A percentile compares a stretch with the other conserved stretches of the same genome.
phyloP scores from a whole-genome alignment of 2,888 invertebrate species.

The Apotomis capreana region DNA sequence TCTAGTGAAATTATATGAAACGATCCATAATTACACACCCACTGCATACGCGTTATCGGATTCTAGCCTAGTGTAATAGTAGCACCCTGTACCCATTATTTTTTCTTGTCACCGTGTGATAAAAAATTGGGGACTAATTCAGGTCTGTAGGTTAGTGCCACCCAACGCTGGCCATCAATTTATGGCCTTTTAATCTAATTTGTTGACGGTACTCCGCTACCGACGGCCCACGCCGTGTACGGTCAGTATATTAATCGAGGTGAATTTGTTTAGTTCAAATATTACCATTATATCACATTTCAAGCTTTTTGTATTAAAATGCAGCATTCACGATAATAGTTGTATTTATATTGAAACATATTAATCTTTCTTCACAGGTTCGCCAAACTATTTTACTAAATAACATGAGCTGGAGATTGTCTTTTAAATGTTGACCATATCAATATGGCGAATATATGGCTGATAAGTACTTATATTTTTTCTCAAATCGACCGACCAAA shows the following conservation, averaged over 20 bases:
- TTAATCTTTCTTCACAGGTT: too few species aligned
- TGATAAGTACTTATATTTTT: too few species aligned
- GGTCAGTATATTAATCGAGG: conserved; percentile 17
- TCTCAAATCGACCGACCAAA: too few species aligned
- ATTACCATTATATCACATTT: too few species aligned
- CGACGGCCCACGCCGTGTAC: conserved; percentile 42
- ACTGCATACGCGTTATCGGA: not conserved
- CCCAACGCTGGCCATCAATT: conserved; percentile 79
- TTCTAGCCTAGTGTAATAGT: not conserved
- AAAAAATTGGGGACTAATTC: conserved; percentile 80
- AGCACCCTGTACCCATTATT: conserved; percentile 66
- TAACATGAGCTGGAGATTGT: too few species aligned
- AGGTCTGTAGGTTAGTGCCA: conserved; percentile 72
- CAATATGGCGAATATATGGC: too few species aligned
- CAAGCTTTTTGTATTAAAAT: too few species aligned
- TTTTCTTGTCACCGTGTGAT: conserved; percentile 77
- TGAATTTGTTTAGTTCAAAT: conserved; percentile 8
- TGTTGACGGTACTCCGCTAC: conserved; percentile 64
- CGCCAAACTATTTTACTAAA: too few species aligned
- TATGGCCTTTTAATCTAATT: conserved; percentile 83
- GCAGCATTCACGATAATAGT: too few species aligned
- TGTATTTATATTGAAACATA: too few species aligned
- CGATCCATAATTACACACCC: not conserved
- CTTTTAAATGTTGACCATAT: too few species aligned
- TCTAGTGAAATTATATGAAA: too few species aligned